phyloP scores from a whole-genome alignment of 2,797 vertebrate species.

The Myotis planiceps region DNA sequence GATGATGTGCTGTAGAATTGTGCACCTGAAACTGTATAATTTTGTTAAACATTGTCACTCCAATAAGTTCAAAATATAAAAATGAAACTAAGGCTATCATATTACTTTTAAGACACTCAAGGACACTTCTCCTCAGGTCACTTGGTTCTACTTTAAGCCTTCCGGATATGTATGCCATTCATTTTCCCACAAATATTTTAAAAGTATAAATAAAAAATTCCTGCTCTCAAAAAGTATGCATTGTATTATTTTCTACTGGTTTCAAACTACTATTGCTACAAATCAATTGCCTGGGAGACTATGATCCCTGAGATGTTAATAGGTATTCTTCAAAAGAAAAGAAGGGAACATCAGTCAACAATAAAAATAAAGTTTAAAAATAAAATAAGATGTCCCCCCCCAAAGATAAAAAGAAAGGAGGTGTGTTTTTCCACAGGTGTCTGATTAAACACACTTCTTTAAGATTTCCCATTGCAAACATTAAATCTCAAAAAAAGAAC shows the following conservation, averaged over 20 bases:
- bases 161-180: background rate
- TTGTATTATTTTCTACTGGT: background rate
- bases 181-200: background rate
- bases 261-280: background rate
- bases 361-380: background rate
- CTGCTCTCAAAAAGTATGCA: background rate
- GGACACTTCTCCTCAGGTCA: background rate
- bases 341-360: background rate
- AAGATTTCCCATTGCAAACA: background rate
- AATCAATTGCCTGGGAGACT: background rate
- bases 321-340: background rate
- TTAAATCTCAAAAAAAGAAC: background rate
- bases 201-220: background rate
- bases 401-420: background rate
- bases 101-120: background rate
- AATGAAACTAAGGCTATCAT: background rate
- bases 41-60: background rate
- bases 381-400: background rate
- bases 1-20: background rate
- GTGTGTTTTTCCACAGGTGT: background rate
- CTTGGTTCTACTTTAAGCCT: background rate
- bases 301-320: background rate
- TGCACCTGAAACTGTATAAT: background rate
- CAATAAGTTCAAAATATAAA: background rate
- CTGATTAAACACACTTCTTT: background rate